These are phyloP conservation scores for Drosophila santomea DNA, from an alignment of 1,140 invertebrate species.

Conservation along the genomic window DNA sequence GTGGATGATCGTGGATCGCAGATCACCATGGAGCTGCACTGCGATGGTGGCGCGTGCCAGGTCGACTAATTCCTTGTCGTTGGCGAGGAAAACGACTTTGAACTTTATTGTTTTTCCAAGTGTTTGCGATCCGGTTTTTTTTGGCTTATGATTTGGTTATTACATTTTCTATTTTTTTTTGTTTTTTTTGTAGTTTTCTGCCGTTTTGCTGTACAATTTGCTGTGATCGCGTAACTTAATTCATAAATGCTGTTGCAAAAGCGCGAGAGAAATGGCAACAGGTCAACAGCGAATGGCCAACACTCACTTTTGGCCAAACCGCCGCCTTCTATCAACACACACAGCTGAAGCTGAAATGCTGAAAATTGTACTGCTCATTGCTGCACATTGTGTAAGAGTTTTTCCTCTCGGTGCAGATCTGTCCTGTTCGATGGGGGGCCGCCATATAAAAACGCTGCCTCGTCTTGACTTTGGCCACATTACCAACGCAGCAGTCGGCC, in stretches of 20 bases:
- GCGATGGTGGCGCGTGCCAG: constrained; percentile 65
- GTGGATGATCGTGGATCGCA: constrained; percentile 59
- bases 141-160: constrained; percentile 37
- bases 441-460: constrained; percentile 61
- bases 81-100: constrained; percentile 72
- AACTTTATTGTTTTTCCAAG: constrained; percentile 72
- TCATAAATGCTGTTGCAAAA: constrained; percentile 59
- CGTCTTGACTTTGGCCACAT: constrained; percentile 52
- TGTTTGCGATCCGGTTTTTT: constrained; percentile 42
- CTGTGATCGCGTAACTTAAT: constrained; percentile 79
- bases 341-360: too few relatives aligned
- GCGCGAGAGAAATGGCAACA: constrained; percentile 29
- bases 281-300: constrained; percentile 54
- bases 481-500: constrained; percentile 55
- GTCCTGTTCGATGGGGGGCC: constrained; percentile 47
- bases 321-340: constrained; percentile 63
- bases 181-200: neutral
- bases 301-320: constrained; percentile 63
- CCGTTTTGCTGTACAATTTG: constrained; percentile 42
- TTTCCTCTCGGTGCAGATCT: constrained; percentile 10
- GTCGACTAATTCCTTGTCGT: constrained; percentile 41
- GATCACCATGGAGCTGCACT: constrained; percentile 42
- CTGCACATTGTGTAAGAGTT: constrained; percentile 65
- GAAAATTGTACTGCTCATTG: constrained; percentile 4
- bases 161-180: constrained; percentile 28